phyloP scores from a whole-genome alignment of 2,888 invertebrate genomes.

The Eulithis prunata region DNA sequence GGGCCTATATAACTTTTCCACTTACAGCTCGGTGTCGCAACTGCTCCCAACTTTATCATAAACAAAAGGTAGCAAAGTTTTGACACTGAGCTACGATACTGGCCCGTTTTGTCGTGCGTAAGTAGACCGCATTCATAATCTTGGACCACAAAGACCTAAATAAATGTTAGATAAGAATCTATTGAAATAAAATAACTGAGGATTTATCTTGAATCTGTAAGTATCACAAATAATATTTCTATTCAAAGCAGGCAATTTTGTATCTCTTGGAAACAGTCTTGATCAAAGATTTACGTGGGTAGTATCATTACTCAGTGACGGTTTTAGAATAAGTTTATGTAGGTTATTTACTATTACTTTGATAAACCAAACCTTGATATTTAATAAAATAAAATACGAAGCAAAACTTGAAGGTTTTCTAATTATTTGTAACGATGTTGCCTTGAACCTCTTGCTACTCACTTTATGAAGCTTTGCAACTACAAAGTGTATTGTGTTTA shows the following conservation, averaged over 20 bases:
- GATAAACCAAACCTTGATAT: neutral
- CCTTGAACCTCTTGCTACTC: neutral
- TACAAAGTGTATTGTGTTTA: slow-evolving; percentile 6
- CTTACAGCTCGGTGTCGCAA: slow-evolving; percentile 58
- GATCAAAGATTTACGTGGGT: neutral
- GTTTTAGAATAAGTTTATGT: neutral
- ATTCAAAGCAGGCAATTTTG: neutral
- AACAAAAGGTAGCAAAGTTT: slow-evolving; percentile 64
- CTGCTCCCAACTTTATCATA: slow-evolving; percentile 61
- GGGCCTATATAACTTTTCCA: slow-evolving; percentile 60
- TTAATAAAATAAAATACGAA: neutral
- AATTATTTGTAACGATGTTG: neutral
- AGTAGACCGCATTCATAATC: slow-evolving; percentile 50
- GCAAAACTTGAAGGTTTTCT: neutral
- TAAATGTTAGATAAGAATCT: slow-evolving; percentile 12
- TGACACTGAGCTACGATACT: slow-evolving; percentile 52
- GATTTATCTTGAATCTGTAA: too few relatives aligned
- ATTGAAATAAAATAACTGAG: too few relatives aligned
- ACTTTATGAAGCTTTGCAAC: slow-evolving; percentile 3
- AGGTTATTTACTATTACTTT: neutral
- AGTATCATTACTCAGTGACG: neutral
- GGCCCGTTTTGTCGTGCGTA: slow-evolving; percentile 48
- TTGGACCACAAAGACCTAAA: slow-evolving; percentile 38
- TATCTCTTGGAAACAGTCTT: neutral
- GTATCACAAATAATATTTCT: neutral